Evolutionary conservation across 1,140 invertebrate species (phyloP).

Genomic region (Condylostylus longicornis): DNA sequence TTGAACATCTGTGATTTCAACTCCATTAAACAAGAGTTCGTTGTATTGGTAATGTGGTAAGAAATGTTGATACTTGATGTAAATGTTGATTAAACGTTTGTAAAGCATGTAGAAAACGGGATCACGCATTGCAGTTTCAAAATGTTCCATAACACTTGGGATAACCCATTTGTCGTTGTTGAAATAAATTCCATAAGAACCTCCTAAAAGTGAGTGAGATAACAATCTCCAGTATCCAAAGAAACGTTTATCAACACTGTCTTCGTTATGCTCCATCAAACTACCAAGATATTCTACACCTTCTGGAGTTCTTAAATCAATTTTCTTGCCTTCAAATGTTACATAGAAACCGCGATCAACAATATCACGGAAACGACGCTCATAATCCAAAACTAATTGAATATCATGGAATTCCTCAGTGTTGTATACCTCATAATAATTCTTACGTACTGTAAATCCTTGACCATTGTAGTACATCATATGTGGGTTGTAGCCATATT

Average conservation of each 20-base stretch:
- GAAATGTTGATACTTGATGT: constrained; percentile 36
- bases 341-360: constrained; percentile 46
- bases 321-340: constrained; percentile 33
- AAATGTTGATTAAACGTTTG: constrained; percentile 40
- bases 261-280: constrained; percentile 38
- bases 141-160: constrained; percentile 35
- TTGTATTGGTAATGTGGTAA: constrained; percentile 41
- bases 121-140: constrained; percentile 40
- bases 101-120: constrained; percentile 45
- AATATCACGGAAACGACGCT: constrained; percentile 42
- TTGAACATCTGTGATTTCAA: constrained; percentile 39
- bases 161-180: constrained; percentile 19
- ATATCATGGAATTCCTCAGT: constrained; percentile 41
- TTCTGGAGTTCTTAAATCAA: constrained; percentile 34
- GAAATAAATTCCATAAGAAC: constrained; percentile 11
- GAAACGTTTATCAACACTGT: constrained; percentile 24
- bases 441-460: constrained; percentile 42
- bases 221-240: constrained; percentile 25
- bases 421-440: constrained; percentile 39
- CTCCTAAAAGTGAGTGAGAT: constrained; percentile 25
- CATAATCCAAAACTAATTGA: constrained; percentile 38
- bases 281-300: constrained; percentile 39
- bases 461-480: constrained; percentile 45
- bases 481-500: constrained; percentile 44
- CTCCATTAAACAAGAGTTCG: constrained; percentile 36